Conservation (phyloP, 2,888 invertebrate species). For the Dicranocentrus wangi region DNA sequence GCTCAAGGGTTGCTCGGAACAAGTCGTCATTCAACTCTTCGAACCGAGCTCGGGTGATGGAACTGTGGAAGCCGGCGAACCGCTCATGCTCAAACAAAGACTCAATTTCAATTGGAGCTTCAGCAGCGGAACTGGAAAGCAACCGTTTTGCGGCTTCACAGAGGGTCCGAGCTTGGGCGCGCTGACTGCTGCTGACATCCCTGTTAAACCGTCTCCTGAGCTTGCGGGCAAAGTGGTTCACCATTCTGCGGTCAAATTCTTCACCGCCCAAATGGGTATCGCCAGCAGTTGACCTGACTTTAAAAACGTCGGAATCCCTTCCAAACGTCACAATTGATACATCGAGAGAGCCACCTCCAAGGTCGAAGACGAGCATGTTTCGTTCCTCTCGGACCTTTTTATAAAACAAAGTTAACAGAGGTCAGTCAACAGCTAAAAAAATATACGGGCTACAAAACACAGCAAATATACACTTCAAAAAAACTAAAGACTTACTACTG, state of each 20-base stretch:
- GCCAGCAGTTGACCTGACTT: conserved; percentile 81
- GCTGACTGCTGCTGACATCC: conserved; percentile 63
- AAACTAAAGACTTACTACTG: no score
- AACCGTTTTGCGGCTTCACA: conserved; percentile 87
- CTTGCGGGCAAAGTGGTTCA: conserved; percentile 65
- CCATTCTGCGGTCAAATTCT: no score
- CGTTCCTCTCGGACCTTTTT: no score
- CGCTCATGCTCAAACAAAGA: conserved; percentile 84
- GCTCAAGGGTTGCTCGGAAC: conserved; percentile 84
- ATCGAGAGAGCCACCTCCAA: conserved; percentile 80
- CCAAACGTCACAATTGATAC: conserved; percentile 78
- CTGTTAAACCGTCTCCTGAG: conserved; percentile 67
- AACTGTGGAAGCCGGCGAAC: conserved; percentile 80
- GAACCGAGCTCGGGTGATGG: conserved; percentile 83
- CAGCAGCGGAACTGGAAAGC: conserved; percentile 84
- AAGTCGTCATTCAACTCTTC: conserved; percentile 85
- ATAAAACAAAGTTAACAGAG: no score
- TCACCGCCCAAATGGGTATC: no score
- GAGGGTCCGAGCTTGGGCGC: conserved; percentile 79
- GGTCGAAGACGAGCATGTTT: conserved; percentile 78
- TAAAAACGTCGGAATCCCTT: conserved; percentile 80
- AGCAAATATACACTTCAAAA: no score
- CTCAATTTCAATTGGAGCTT: conserved; percentile 85
- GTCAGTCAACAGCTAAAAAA: no score
- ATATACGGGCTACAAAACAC: no score